Evolutionary conservation across 2,888 invertebrate species (phyloP), one percentile per base, ranked within the genome.

Genomic region (Athetis lepigone): DNA sequence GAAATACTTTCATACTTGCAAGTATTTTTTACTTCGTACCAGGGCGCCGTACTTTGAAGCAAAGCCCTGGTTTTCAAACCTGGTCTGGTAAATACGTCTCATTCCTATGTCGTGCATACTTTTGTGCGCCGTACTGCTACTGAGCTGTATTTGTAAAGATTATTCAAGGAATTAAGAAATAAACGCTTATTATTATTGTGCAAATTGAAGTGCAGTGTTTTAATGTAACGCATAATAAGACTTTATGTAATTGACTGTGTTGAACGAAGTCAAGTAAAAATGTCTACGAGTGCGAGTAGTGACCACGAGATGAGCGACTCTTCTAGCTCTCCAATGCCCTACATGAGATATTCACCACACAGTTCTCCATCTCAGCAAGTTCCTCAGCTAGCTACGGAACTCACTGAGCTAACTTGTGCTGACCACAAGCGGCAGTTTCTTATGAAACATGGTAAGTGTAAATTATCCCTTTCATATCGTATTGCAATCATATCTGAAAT

Each of bases 341-440:
- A 84, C 54, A 73, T 76, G 46, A 70, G 70, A 70, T 89, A 88
- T 13, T 90, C 91, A 36, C 91, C 92, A 0, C 84, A 86, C 37
- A 89, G 89, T 69, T 94, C 94, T 0, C 93, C 94, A 0, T 88
- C 89, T 4, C 94, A 93, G 64, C 90, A 91, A 75, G 92, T 93
- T 25, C 92, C 93, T 13, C 90, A 92, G 27, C 77, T 93, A 2
- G 85, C 90, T 0, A 86, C 80, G 36, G 85, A 84, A n/a, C 80
- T 93, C 61, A 90, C 86, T 1, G 91, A 85, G 19, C 79, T 93
- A 2, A 80, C 85, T 13, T 93, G 91, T 72, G 68, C 75, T 0
- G 92, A 91, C 46, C 79, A 74, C 47, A 74, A 69, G 37, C 61
- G 49, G 57, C 57, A 76, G 45, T 81, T 69, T 52, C 37, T 75